Base-by-base conservation (phyloP, 2,113 vertebrate genomes). In the Amblyornis subalaris region DNA sequence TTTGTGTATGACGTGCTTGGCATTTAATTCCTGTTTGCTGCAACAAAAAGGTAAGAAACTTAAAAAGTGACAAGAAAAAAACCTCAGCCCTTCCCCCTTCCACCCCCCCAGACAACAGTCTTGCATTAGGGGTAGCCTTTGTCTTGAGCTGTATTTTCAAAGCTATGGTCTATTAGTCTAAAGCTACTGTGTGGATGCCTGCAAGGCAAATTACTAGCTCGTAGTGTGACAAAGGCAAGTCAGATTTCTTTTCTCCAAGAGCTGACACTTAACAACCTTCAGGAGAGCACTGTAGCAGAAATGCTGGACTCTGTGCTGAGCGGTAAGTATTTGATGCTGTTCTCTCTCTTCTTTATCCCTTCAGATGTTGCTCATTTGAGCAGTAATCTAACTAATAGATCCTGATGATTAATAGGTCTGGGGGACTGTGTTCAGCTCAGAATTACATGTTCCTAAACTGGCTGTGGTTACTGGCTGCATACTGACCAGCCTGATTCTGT, bases 11-110 rank as follows among this genome's bases (percentile, higher is more conserved):
- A 92, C 48, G 91, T 93, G 95, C 93, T 69, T 83, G 94, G 87
- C 91, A 81, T 96, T 90, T 72, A 83, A 71, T 89, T 86, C 91
- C 88, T 70, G 18, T 76, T 73, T 64, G 84, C 93, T 90, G 91
- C 96, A 66, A 65, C 70, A 64, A 28, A 82, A 91, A 97, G 96
- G 96, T 97, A 96, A 96, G 96, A 93, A 96, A 97, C 95, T 93
- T 96, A 38, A 45, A 73, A 90, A 92, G 95, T 95, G 74, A 12
- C 55, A 5, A 75, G 72, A 18, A 57, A 58, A 75, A 76, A 42
- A 7, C 1, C 28, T 66, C 77, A 67, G 58, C 66, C 50, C 40
- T 82, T 40, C 24, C 24, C 26, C 17, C 47, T 14, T 31, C 21
- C 14, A 17, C 8, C 29, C 29, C 35, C 7, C 7, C 10, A 14